phyloP scores from a whole-genome alignment of 2,888 invertebrate species.

The Ophioninae sp. region DNA sequence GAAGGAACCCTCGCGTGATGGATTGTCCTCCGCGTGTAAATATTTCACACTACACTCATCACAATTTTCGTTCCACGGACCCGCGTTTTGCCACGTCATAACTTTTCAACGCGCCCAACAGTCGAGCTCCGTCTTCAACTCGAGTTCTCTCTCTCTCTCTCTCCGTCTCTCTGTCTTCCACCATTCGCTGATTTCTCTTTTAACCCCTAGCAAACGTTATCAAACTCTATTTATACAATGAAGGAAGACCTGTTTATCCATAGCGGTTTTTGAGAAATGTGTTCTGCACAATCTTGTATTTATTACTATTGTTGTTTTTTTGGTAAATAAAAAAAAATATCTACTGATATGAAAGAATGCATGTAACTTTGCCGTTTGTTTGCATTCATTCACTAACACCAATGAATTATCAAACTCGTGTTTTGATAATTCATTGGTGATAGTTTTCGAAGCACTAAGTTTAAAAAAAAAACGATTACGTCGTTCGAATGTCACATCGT shows the following conservation, averaged over 20 bases:
- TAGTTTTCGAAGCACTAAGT: no score
- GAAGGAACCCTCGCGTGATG: conserved; percentile 69
- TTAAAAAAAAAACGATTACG: no score
- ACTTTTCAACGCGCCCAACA: conserved; percentile 62
- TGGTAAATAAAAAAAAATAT: no score
- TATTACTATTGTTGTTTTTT: no score
- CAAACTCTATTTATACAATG: conserved; percentile 50
- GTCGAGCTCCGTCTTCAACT: conserved; percentile 33
- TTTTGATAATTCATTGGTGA: no score
- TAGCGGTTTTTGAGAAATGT: background rate
- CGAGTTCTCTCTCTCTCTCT: background rate
- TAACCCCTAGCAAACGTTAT: conserved; percentile 29
- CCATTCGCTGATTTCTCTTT: conserved; percentile 24
- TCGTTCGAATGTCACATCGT: no score
- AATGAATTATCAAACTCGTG: no score
- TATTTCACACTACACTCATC: conserved; percentile 77
- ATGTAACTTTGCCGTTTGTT: no score
- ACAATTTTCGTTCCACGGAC: conserved; percentile 72
- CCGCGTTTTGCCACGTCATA: conserved; percentile 69
- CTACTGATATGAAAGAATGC: no score
- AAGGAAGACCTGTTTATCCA: conserved; percentile 22
- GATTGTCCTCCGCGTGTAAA: conserved; percentile 77
- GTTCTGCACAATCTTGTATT: no score
- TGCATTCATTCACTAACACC: no score
- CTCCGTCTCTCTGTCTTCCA: background rate